Percentiles rank a stretch among this genome's conserved stretches.
Conservation (phyloP, 2,113 vertebrate genomes). For the Taurulus bubalis region DNA sequence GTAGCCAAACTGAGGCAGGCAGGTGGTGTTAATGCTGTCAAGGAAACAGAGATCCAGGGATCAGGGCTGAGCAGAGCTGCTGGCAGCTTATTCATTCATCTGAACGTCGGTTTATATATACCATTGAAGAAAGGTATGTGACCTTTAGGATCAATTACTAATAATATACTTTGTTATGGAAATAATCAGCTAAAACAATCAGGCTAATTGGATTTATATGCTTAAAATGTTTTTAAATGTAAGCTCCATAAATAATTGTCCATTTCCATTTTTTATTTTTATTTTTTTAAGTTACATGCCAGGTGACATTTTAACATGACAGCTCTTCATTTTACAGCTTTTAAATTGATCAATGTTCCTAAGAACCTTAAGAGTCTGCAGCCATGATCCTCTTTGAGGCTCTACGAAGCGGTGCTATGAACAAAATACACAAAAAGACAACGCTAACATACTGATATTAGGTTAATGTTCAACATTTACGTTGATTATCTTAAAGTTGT, state of each 20-base stretch:
- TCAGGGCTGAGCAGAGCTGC: not conserved
- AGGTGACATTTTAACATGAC: not conserved
- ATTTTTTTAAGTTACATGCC: too few relatives aligned
- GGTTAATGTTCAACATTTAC: too few relatives aligned
- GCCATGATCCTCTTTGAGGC: not conserved
- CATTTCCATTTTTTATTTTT: not conserved
- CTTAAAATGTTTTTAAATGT: not conserved
- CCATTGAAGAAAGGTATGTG: not conserved
- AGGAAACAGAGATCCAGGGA: slow-evolving; percentile 26
- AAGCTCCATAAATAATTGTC: not conserved
- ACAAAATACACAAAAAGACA: too few relatives aligned
- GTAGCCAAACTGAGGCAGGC: slow-evolving; percentile 96
- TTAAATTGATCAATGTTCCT: too few relatives aligned
- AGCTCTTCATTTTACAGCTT: too few relatives aligned
- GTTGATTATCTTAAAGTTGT: too few relatives aligned
- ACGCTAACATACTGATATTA: too few relatives aligned
- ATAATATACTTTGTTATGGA: not conserved
- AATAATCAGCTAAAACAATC: not conserved
- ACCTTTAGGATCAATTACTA: not conserved
- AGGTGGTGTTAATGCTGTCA: slow-evolving; percentile 84
- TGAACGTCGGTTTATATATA: not conserved
- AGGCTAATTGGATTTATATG: not conserved
- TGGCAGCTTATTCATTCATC: not conserved
- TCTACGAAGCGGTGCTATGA: too few relatives aligned
- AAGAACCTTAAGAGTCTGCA: not conserved